A percentile compares a stretch with the other conserved stretches of the same genome.
Conservation (phyloP, 2,797 vertebrate species). For the Acanthurus lineatus region DNA sequence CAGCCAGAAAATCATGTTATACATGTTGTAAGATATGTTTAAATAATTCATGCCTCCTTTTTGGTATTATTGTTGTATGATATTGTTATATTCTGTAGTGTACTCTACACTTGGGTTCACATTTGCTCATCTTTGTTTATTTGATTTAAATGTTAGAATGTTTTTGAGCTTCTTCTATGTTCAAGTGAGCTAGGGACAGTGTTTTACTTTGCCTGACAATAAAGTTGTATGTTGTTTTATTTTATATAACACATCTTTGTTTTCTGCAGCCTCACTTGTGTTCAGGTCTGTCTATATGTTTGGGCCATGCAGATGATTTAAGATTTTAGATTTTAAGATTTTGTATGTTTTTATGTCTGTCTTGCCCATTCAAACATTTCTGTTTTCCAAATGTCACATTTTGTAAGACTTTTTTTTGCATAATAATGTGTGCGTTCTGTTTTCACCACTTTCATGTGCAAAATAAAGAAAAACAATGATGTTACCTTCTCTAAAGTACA, state of each 20-base stretch:
- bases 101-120: neutral
- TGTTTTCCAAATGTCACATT: neutral
- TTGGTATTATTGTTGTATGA: neutral
- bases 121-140: neutral
- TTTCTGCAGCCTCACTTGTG: neutral
- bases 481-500: conserved; percentile 97
- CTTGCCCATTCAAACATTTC: neutral
- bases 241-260: no score
- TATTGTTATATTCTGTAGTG: neutral
- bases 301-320: neutral
- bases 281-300: neutral
- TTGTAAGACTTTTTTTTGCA: neutral
- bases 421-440: neutral
- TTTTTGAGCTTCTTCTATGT: neutral
- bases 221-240: neutral
- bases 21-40: neutral
- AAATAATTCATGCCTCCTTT: no score
- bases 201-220: neutral
- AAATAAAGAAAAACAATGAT: neutral
- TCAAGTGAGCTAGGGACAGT: neutral
- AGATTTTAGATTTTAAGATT: no score
- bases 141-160: neutral
- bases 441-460: neutral
- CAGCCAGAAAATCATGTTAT: neutral
- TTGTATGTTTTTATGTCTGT: neutral